Evolutionary conservation across 2,797 vertebrate genomes (phyloP), one percentile per base, ranked within the genome.

Genomic region (Neoniphon sammara): DNA sequence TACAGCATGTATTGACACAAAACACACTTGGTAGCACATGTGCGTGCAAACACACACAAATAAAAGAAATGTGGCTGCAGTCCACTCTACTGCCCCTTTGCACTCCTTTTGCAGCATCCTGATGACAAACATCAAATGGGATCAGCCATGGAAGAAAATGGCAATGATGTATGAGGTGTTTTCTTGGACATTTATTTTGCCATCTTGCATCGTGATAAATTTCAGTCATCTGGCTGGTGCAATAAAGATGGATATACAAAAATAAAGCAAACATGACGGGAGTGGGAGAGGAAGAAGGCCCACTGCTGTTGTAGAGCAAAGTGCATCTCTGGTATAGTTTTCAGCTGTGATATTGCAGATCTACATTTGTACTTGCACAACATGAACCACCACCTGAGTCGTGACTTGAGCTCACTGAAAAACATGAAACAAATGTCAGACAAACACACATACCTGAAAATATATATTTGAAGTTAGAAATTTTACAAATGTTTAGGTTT

Each of bases 151-250:
- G 80, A 76, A 83, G 81, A 87, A 81, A 74, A 75, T 78, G 75
- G 81, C 82, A 75, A 70, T 88, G 84, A 87, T 89, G 64, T 77
- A 88, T 59, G 82, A 81, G 72, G 70, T 77, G 39, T 82, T 83
- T 79, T 83, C 82, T 77, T 70, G 52, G 59, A 79, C 79, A 85
- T 68, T 85, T 75, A 70, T 58, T 66, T 70, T 75, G 82, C 66
- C 76, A 65, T 83, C 70, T 62, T 47, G 70, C 70, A 82, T 70
- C 65, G 82, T 85, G 82, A 75, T 82, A 61, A 86, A 83, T 85
- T 80, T 82, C 70, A 77, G 50, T 66, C 53, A 46, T 77, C 7
- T 73, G 21, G n/a, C 58, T 14, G 49, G 36, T 10, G 36, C 21
- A 73, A 66, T 47, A 50, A 79, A 75, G 61, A 61, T 47, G 57